Percentiles rank a stretch among this genome's conserved stretches.
These are phyloP conservation scores for Turritopsis rubra DNA, from an alignment of 30 jellyfish, hydroid and myxozoan species.

Conservation along the genomic window DNA sequence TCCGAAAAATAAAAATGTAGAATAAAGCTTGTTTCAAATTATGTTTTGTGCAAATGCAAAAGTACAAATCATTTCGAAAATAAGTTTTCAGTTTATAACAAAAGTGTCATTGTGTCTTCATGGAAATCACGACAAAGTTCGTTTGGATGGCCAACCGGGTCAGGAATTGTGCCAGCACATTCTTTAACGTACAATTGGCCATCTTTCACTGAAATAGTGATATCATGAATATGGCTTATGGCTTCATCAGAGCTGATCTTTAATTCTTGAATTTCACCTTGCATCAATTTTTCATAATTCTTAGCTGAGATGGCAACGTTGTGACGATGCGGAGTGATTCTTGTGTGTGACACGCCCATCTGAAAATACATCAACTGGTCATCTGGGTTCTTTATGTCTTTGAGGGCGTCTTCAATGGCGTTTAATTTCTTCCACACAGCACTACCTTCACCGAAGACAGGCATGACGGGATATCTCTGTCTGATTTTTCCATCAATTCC, in stretches of 20 bases:
- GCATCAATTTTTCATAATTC: not conserved
- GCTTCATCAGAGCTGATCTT: not conserved
- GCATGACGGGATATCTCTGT: constrained; percentile 39
- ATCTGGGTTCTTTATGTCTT: not conserved
- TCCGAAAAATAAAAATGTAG: no score
- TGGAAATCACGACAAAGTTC: not conserved
- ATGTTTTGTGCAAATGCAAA: not conserved
- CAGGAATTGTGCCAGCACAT: not conserved
- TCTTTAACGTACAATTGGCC: not conserved
- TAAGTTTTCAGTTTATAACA: not conserved
- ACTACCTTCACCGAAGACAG: constrained; percentile 32
- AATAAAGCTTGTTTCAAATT: no score
- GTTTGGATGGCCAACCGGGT: not conserved
- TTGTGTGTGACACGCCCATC: not conserved
- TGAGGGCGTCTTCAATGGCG: constrained; percentile 16
- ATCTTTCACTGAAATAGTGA: not conserved
- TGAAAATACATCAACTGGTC: not conserved
- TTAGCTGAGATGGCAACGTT: not conserved
- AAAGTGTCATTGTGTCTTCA: not conserved
- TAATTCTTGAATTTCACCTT: not conserved
- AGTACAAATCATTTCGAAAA: no score
- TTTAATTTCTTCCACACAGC: constrained; percentile 25
- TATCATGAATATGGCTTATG: not conserved
- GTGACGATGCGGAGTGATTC: not conserved
- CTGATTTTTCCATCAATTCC: constrained; percentile 22